Base-by-base conservation (phyloP, 2,888 invertebrate species). In the Drosophila pegasa region DNA sequence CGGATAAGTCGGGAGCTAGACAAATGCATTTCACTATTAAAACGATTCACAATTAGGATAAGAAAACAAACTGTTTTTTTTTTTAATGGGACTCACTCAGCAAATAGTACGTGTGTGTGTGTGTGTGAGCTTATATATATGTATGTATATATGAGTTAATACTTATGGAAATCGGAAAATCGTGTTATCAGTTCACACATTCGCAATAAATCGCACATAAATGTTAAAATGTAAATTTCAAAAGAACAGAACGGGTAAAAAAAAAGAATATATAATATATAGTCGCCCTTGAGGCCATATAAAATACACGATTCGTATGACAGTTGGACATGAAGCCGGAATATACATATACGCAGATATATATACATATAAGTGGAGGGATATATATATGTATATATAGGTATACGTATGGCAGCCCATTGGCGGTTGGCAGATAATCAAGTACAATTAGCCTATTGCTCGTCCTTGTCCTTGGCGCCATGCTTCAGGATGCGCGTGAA, bases 401-500 rank as follows among this genome's bases (percentile, higher is more conserved):
- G 35, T 20, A 27, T 50, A 27, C 37, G 64, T 65, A 55, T 18
- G 10, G 38, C 50, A 43, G 50, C 38, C 50, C 64, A 33, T 35
- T 35, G 35, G 55, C 56, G 71, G 64, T 47, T 60, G 57, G 70
- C 75, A 51, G 27, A 14, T 50, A 41, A 22, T 59, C 60, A 60
- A 60, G 60, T 75, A 54, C 69, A 69, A n/a, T 3, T 25, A 25
- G 16, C 27, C 52, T 63, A 97, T 93, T 97, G 97, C 90, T 99
- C 98, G 92, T 99, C 98, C 93, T 98, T 98, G 85, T 99, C 99
- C 93, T 99, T 99, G 89, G 99, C 99, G 51, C 99, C 99, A 89
- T 99, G 99, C 92, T 99, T 99, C 84, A 99, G 94, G 90, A 99
- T 99, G 90, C 99, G 96, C 35, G 99, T 99, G 92, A 99, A 99